Base-by-base conservation (phyloP, 2,888 invertebrate species). In the Campoplex capitator region DNA sequence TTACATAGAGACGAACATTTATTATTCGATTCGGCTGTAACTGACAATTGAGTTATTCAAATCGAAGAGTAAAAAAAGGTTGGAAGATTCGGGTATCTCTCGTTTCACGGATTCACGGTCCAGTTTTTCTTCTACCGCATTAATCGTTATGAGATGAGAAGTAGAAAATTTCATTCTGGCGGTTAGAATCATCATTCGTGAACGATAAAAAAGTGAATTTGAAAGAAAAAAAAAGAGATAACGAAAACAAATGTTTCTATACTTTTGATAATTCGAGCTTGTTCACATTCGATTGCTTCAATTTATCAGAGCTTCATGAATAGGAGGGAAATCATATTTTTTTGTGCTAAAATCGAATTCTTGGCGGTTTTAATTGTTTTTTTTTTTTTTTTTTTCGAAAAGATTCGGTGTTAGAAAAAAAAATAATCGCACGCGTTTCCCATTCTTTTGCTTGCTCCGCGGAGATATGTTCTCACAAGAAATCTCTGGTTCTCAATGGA, bases 21-120 rank as follows among this genome's bases (percentile, higher is more conserved):
- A 80, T 80, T 80, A 80, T 71, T 51, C 65, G 73, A 65, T 45
- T 58, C 62, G 13, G 13, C 13, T 32, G 73, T 23, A 48, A 11
- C 32, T 28, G 28, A 16, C 48, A 58, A 13, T 58, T 71, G 32
- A 62, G 42, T 71, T 58, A 70, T 77, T 42, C 45, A 79, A 58
- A 79, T 71, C 45, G 42, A 18, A 62, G 13, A 18, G 71, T 71
- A 58, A 71, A 70, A 18, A 71, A 71, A n/a, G 32, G 48, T 16
- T 16, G 38, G 7, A 38, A 38, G 38, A 38, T 23, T 23, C 23
- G 23, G 23, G 38, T 38, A 6, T 38, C 38, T 38, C 38, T 38
- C 38, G 7, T 38, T 38, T 42, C 42, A 8, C 6, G 8, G 9
- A 42, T 42, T 42, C 9, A 9, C 42, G 9, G 28, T 32, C 62